Percentiles rank a stretch among this genome's conserved stretches.
Evolutionary conservation across 2,797 vertebrate genomes (phyloP).

Genomic region (Coracias cyanogaster): DNA sequence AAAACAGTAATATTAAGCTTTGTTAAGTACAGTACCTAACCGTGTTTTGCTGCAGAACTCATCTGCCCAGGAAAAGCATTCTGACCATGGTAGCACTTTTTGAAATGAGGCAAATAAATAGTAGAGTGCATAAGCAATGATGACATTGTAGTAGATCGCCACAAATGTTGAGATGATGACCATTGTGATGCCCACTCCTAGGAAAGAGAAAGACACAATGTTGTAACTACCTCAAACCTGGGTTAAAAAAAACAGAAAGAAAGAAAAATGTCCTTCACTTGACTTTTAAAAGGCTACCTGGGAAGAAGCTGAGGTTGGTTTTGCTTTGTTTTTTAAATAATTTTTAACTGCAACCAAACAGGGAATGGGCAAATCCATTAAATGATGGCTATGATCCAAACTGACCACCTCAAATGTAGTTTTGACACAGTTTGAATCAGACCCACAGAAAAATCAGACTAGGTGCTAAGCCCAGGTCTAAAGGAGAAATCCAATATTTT

Average conservation of each 20-base stretch:
- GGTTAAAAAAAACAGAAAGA: rapidly evolving
- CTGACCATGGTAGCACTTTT: conserved; percentile 88
- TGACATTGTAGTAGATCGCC: conserved; percentile 92
- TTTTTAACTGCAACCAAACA: neutral
- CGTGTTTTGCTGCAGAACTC: conserved; percentile 80
- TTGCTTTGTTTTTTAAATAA: neutral
- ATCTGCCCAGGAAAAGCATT: conserved; percentile 82
- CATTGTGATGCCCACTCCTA: conserved; percentile 93
- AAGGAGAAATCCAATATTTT: neutral
- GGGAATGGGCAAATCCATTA: neutral
- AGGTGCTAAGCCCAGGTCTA: neutral
- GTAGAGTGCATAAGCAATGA: conserved; percentile 92
- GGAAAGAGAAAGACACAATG: conserved; percentile 10
- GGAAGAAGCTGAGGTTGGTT: neutral
- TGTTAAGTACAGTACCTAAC: conserved; percentile 75
- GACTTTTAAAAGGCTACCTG: neutral
- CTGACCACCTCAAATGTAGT: neutral
- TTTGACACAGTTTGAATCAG: neutral
- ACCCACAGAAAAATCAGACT: neutral
- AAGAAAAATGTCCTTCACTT: neutral
- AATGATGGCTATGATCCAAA: neutral
- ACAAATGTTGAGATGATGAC: conserved; percentile 87
- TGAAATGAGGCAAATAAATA: conserved; percentile 96
- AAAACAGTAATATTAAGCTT: neutral
- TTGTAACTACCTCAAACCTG: neutral